A percentile compares a stretch with the other conserved stretches of the same genome.
Evolutionary conservation across 2,113 vertebrate genomes (phyloP).

Genomic region (Plecotus auritus): DNA sequence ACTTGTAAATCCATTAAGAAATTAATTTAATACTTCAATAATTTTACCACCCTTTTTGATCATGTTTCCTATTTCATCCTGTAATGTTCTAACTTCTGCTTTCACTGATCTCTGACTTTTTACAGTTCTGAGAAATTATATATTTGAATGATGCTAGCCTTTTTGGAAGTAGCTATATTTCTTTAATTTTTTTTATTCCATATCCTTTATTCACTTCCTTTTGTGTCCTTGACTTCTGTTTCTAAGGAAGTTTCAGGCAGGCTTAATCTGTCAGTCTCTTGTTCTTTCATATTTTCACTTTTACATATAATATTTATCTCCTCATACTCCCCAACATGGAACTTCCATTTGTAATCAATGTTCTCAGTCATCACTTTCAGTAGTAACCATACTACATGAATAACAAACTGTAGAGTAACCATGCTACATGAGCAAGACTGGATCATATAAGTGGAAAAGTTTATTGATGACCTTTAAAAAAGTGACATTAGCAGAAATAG

Average conservation of each 20-base stretch:
- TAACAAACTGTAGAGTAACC: background rate
- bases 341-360: background rate
- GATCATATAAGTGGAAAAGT: background rate
- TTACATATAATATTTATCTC: background rate
- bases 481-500: background rate
- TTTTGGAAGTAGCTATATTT: background rate
- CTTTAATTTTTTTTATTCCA: background rate
- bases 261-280: background rate
- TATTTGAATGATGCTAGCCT: background rate
- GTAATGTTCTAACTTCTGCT: constrained; percentile 21
- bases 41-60: constrained; percentile 49
- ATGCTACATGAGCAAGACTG: background rate
- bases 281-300: background rate
- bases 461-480: background rate
- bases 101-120: constrained; percentile 55
- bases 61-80: constrained; percentile 53
- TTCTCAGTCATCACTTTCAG: background rate
- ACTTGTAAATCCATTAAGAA: constrained; percentile 65
- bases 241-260: background rate
- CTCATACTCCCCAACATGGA: background rate
- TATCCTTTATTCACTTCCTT: constrained; percentile 1
- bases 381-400: background rate
- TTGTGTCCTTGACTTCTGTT: background rate
- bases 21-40: constrained; percentile 67
- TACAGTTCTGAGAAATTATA: constrained; percentile 28